A percentile compares a stretch with the other conserved stretches of the same genome.
Evolutionary conservation across 2,888 invertebrate species (phyloP).

Genomic region (Brenthis hecate): DNA sequence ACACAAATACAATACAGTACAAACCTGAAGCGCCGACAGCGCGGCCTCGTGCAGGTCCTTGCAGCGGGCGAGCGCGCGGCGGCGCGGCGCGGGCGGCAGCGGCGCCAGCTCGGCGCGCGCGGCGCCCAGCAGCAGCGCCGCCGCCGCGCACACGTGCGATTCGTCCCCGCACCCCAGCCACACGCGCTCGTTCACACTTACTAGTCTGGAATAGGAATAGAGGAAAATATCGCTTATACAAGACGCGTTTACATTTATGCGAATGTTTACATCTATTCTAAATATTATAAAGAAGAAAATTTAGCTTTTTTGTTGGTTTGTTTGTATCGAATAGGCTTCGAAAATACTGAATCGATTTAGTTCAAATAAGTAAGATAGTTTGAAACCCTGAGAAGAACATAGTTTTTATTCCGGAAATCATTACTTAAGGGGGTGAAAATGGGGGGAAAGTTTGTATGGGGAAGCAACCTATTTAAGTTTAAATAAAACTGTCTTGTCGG

Average conservation of each 20-base stretch:
- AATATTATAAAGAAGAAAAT: too few relatives aligned
- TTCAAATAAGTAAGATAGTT: too few relatives aligned
- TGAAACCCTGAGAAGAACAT: too few relatives aligned
- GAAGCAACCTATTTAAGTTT: background rate
- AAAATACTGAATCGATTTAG: too few relatives aligned
- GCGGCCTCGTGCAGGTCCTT: conserved; percentile 75
- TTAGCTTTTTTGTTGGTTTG: too few relatives aligned
- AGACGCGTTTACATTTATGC: too few relatives aligned
- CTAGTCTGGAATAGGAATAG: conserved; percentile 78
- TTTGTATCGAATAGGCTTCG: too few relatives aligned
- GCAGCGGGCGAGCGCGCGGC: conserved; percentile 70
- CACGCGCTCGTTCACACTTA: conserved; percentile 90
- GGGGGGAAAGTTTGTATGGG: too few relatives aligned
- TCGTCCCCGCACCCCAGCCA: conserved; percentile 94
- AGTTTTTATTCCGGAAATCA: too few relatives aligned
- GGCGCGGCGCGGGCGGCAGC: conserved; percentile 72
- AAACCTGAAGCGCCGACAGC: conserved; percentile 68
- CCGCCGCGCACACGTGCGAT: conserved; percentile 90
- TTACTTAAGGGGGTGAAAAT: too few relatives aligned
- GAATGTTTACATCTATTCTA: too few relatives aligned
- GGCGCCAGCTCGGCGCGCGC: conserved; percentile 87
- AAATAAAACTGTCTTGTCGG: background rate
- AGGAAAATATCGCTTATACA: background rate
- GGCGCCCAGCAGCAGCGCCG: conserved; percentile 87
- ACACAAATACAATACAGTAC: background rate